Evolutionary conservation across 1,140 invertebrate genomes (phyloP), one percentile per base, ranked within the genome.

Genomic region (Idris sp.): DNA sequence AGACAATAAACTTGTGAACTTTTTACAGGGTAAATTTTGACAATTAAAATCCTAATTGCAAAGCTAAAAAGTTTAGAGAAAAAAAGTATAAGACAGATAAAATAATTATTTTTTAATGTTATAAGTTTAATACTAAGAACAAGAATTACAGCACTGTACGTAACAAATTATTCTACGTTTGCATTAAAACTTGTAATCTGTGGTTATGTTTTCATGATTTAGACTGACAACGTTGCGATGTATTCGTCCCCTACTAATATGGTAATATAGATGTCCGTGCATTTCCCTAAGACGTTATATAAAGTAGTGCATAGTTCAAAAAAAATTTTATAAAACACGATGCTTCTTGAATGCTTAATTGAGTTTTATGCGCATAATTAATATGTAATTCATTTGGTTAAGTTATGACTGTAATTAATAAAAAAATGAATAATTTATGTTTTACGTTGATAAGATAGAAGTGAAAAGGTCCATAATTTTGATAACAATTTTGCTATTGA

Each of bases 141-240:
- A 1, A 25, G 25, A 30, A 30, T 30, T 30, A 2, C n/a, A 30
- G 28, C 2, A 4, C 28, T 41, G 10, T 19, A 11, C 22, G 18
- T 22, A 41, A 41, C 38, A 26, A 43, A 43, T 43, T 43, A 43
- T 43, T 9, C 10, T 30, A 18, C 19, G 44, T 26, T 43, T 46
- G 25, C n/a, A 31, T 48, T 31, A 48, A 33, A 48, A 48, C 44
- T 48, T 48, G 44, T 31, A 48, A 48, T 48, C 44, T 48, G 14
- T 28, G 19, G 44, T 33, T 48, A 48, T 33, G 44, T 48, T 48
- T 48, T 28, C 28, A 33, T 48, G 33, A 48, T 48, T 48, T 33
- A 48, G 28, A 48, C 8, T 48, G 44, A 48, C 28, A 48, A 18
- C 28, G 14, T 19, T 19, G 26, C 28, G 44, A 44, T 48, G 22